Percentiles rank a stretch among this genome's conserved stretches.
These are phyloP conservation scores for Charanyca ferruginea DNA, from an alignment of 2,888 invertebrate genomes.

Conservation along the genomic window DNA sequence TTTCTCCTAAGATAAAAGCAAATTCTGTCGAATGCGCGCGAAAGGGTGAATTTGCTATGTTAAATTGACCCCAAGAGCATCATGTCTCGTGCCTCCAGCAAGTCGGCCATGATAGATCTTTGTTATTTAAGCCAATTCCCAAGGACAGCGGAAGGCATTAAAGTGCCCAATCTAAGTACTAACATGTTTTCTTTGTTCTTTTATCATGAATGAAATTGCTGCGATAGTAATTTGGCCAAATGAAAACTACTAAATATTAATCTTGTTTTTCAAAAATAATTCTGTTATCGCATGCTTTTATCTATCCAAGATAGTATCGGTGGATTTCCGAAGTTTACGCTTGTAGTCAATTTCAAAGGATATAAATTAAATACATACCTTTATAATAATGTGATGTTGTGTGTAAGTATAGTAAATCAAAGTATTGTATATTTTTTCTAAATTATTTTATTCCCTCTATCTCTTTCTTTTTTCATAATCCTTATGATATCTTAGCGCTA, in stretches of 20 bases:
- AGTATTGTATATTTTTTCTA: slow-evolving; percentile 74
- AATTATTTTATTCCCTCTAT: slow-evolving; percentile 90
- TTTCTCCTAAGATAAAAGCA: too few relatives aligned
- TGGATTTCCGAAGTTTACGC: slow-evolving; percentile 11
- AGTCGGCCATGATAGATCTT: too few relatives aligned
- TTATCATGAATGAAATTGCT: slow-evolving; percentile 22
- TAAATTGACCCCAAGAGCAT: too few relatives aligned
- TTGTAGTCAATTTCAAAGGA: slow-evolving; percentile 7
- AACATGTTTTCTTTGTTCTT: slow-evolving; percentile 13
- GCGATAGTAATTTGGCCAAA: slow-evolving; percentile 1
- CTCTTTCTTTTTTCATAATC: slow-evolving; percentile 88
- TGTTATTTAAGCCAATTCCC: too few relatives aligned
- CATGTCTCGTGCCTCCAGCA: too few relatives aligned
- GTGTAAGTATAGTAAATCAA: slow-evolving; percentile 69
- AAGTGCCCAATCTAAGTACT: not conserved
- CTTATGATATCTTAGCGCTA: slow-evolving; percentile 88
- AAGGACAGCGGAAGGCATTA: too few relatives aligned
- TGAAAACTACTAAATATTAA: not conserved
- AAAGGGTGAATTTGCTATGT: too few relatives aligned
- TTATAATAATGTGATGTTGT: slow-evolving; percentile 2
- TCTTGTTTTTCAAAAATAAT: slow-evolving; percentile 34
- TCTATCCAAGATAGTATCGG: slow-evolving; percentile 8
- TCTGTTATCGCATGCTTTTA: slow-evolving; percentile 19
- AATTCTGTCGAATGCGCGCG: too few relatives aligned
- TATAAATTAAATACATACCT: slow-evolving; percentile 5